phyloP scores from a whole-genome alignment of 1,140 invertebrate genomes.

The Rhopalosiphum maidis region DNA sequence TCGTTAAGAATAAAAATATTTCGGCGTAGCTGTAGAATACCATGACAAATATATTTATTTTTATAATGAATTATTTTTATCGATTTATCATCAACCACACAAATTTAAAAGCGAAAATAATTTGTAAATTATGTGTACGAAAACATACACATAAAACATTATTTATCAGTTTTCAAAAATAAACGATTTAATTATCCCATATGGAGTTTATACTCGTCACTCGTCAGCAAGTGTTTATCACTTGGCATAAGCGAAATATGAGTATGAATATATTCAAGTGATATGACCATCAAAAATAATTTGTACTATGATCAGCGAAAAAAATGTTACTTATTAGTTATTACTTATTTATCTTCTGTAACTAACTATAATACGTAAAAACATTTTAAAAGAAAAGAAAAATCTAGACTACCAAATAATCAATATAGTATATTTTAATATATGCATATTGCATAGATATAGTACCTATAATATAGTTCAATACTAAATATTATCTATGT shows the following conservation, averaged over 20 bases:
- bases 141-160: background rate
- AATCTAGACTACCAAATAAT: too few species aligned
- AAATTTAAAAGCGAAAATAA: background rate
- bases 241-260: background rate
- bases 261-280: background rate
- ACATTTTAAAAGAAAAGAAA: background rate
- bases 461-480: background rate
- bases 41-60: background rate
- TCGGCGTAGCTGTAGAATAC: background rate
- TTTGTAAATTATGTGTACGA: background rate
- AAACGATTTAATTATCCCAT: background rate
- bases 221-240: background rate
- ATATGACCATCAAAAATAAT: conserved; percentile 9
- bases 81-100: background rate
- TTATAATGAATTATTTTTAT: conserved; percentile 14
- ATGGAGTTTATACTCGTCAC: background rate
- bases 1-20: background rate
- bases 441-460: background rate
- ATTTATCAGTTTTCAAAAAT: background rate
- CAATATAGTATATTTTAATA: too few species aligned
- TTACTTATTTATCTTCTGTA: background rate
- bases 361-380: background rate
- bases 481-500: background rate
- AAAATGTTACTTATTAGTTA: background rate
- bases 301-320: background rate